Conservation (phyloP, 2,797 vertebrate species). For the Pangasius larnaudii region DNA sequence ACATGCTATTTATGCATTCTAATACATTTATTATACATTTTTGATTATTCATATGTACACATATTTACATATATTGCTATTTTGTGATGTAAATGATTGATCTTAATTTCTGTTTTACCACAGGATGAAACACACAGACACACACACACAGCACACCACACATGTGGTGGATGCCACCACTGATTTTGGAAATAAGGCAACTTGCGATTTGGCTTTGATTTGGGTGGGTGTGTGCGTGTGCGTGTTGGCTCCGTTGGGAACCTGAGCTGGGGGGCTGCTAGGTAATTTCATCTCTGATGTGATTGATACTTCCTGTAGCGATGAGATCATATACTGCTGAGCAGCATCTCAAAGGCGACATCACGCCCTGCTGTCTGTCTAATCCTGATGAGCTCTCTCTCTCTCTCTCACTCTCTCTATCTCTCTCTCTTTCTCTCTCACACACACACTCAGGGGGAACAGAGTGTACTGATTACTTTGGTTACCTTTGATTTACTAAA, state of each 20-base stretch:
- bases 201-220: conserved; percentile 36
- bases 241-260: conserved; percentile 40
- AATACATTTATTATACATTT: background rate
- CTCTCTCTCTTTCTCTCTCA: background rate
- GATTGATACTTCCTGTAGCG: conserved; percentile 59
- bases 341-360: conserved; percentile 50
- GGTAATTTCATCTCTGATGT: conserved; percentile 58
- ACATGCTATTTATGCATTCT: background rate
- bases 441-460: background rate
- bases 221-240: conserved; percentile 36
- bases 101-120: no score
- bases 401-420: conserved; percentile 2
- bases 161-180: background rate
- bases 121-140: background rate
- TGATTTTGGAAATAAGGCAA: conserved; percentile 6
- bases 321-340: conserved; percentile 60
- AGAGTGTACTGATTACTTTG: background rate
- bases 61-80: background rate
- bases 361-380: conserved; percentile 48
- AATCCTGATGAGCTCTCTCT: conserved; percentile 17
- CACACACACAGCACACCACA: conserved; percentile 3
- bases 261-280: conserved; percentile 36
- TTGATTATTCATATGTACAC: background rate
- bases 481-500: background rate
- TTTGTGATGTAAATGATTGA: background rate